Base-by-base conservation (phyloP, 2,797 vertebrate genomes). In the Characodon lateralis region DNA sequence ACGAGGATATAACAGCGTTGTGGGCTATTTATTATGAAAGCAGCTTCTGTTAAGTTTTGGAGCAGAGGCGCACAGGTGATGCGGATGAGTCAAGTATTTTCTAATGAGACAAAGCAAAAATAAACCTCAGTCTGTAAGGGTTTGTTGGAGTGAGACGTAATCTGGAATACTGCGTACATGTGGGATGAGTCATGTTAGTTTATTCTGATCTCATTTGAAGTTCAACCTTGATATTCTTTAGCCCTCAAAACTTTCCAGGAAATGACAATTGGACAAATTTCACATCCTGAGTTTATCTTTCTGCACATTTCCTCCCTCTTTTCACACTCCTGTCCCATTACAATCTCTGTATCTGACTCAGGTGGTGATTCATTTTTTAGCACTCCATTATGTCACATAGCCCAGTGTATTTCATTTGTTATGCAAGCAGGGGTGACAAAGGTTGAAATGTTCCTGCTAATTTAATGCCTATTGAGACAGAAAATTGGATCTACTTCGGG, bases 381-480 rank as follows among this genome's bases (percentile, higher is more conserved):
- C 86, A 78, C 86, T 78, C 81, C 79, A 82, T 94, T 93, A 93
- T 93, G 91, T 91, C 92, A 88, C 78, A 69, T 87, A 78, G 82
- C 85, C 91, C 92, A 93, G 90, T 91, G 87, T 91, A 91, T 90
- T 91, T 87, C 87, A 91, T 93, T 94, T 92, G 91, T 93, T 91
- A 92, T 89, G 87, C 71, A 88, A 82, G 80, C 79, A 43, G 88
- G 77, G 93, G 92, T 91, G 93, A 94, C 88, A 71, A 88, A 85
- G 88, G 88, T 88, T 85, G 89, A 90, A 93, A 93, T 93, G 91
- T 94, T 94, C 93, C 88, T 89, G 91, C 93, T 96, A 95, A 96
- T 95, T 94, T 93, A 95, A 94, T 92, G 90, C 91, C 92, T 92
- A 93, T 93, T 94, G 93, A 95, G 94, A 95, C 93, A 92, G 93